Conservation (phyloP, 23 tunicate genomes). For the Clavelina lepadiformis region DNA sequence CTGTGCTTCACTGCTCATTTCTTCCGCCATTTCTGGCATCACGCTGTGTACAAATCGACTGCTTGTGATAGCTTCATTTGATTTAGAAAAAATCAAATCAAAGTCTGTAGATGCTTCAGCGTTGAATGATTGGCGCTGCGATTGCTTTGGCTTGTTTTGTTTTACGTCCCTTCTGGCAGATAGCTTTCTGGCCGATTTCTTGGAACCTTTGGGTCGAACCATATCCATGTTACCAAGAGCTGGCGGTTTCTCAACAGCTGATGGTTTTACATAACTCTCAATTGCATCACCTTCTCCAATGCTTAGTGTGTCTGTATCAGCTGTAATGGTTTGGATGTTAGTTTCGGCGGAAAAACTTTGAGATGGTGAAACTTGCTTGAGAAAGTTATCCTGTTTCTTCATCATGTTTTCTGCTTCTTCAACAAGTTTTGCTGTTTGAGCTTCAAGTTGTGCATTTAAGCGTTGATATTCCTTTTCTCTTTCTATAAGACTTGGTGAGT, state of each 20-base stretch:
- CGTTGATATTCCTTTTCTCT: slow-evolving; percentile 48
- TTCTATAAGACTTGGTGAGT: slow-evolving; percentile 10
- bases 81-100: no score
- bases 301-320: no score
- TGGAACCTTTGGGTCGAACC: no score
- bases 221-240: no score
- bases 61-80: no score
- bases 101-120: no score
- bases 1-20: slow-evolving; percentile 91
- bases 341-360: no score
- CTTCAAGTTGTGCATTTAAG: slow-evolving; percentile 75
- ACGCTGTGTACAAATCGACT: slow-evolving; percentile 14
- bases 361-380: slow-evolving; percentile 18
- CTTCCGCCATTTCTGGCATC: slow-evolving; percentile 66
- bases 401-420: slow-evolving; percentile 68
- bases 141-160: neutral
- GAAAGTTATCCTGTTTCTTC: slow-evolving; percentile 50
- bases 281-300: no score
- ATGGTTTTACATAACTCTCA: no score
- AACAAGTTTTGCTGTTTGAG: slow-evolving; percentile 74
- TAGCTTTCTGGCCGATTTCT: neutral
- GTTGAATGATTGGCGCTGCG: neutral
- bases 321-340: no score
- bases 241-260: no score
- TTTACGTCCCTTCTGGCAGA: neutral